Evolutionary conservation across 2,797 vertebrate genomes (phyloP).

Genomic region (Poecilia velifera): DNA sequence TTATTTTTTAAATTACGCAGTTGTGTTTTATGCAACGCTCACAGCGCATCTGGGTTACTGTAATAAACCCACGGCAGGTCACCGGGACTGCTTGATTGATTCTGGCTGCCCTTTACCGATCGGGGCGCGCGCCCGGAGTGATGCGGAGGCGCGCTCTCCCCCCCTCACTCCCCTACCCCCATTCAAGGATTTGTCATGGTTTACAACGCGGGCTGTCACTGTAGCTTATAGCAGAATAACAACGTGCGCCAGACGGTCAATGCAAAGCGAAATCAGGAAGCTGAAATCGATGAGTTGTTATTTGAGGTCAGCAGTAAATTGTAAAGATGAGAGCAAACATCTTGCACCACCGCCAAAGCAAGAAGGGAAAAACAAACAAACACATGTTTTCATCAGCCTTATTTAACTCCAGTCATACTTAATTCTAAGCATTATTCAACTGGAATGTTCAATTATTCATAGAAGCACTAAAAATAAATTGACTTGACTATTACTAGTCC

Average conservation of each 20-base stretch:
- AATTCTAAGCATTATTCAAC: background rate
- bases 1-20: background rate
- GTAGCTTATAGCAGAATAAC: too few relatives aligned
- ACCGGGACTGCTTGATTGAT: background rate
- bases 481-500: background rate
- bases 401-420: background rate
- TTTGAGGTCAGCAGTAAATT: conserved; percentile 33
- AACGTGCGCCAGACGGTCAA: background rate
- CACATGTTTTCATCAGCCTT: background rate
- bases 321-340: conserved; percentile 72
- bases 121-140: background rate
- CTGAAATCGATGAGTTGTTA: background rate
- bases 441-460: conserved; percentile 17
- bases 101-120: background rate
- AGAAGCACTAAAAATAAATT: conserved; percentile 7
- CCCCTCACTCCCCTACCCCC: conserved; percentile 18
- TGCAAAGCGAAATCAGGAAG: background rate
- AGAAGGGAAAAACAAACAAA: background rate
- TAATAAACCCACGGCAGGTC: background rate
- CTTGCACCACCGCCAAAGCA: conserved; percentile 1
- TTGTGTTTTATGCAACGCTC: background rate
- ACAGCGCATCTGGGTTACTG: background rate
- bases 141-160: conserved; percentile 40
- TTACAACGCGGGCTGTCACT: conserved; percentile 14
- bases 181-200: conserved; percentile 47